Evolutionary conservation across 2,888 invertebrate genomes (phyloP).

Genomic region (Elegia similella): DNA sequence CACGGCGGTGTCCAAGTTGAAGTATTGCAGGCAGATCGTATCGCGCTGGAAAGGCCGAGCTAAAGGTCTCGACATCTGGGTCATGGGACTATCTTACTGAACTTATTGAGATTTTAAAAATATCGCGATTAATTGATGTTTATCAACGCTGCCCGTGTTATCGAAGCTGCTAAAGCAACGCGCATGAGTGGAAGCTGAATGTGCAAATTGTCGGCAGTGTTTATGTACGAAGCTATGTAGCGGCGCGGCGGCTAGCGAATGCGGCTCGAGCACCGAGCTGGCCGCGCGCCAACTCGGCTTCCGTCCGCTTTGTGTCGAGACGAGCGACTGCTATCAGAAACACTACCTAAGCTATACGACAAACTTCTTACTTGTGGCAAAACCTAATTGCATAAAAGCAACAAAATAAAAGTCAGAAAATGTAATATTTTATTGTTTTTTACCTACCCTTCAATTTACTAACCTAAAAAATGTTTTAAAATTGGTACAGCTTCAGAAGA

Average conservation of each 20-base stretch:
- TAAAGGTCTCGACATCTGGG: slow-evolving; percentile 6
- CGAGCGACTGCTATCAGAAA: neutral
- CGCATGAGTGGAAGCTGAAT: too few relatives aligned
- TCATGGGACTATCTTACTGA: neutral
- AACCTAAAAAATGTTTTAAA: too few relatives aligned
- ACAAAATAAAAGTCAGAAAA: too few relatives aligned
- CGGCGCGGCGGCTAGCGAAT: neutral
- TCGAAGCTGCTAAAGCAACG: too few relatives aligned
- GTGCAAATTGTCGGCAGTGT: neutral
- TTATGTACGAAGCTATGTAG: neutral
- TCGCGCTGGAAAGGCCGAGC: slow-evolving; percentile 7
- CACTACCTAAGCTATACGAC: too few relatives aligned
- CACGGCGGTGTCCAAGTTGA: neutral
- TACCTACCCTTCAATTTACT: too few relatives aligned
- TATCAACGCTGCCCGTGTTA: neutral
- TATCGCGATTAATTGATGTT: slow-evolving; percentile 1
- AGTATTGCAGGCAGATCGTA: neutral
- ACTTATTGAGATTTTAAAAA: neutral
- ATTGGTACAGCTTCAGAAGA: too few relatives aligned
- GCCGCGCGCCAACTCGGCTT: slow-evolving; percentile 2
- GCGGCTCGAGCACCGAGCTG: neutral
- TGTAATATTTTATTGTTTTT: too few relatives aligned
- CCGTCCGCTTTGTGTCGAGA: neutral
- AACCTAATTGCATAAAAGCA: too few relatives aligned
- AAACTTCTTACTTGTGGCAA: too few relatives aligned